Conservation (phyloP, 2,888 invertebrate genomes). For the Drosophila algonquin region DNA sequence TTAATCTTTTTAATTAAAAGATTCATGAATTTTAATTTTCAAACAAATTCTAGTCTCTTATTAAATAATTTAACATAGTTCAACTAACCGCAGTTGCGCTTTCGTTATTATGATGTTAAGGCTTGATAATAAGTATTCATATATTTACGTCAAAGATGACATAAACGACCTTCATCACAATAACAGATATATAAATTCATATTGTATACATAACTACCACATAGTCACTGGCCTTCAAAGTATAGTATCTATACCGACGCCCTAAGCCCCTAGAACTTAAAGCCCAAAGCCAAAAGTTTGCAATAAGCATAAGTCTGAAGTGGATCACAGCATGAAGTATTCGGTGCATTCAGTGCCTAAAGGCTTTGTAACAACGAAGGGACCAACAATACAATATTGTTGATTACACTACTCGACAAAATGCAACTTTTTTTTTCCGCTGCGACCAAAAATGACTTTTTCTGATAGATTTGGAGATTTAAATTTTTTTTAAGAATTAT, state of each 20-base stretch:
- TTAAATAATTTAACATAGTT: neutral
- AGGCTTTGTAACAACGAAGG: neutral
- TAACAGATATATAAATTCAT: neutral
- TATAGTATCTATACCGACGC: neutral
- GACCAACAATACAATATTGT: neutral
- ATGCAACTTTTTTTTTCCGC: too few species aligned
- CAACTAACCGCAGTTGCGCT: neutral
- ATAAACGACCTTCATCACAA: too few species aligned
- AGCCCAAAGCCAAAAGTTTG: constrained; percentile 70
- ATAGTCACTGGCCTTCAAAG: neutral
- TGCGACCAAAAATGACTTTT: too few species aligned
- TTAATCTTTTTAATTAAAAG: neutral
- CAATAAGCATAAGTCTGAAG: neutral
- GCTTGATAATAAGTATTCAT: constrained; percentile 7
- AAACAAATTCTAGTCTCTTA: neutral
- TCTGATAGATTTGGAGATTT: too few species aligned
- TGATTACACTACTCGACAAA: too few species aligned
- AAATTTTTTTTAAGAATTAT: too few species aligned
- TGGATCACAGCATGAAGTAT: neutral
- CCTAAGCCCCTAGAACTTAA: constrained; percentile 63
- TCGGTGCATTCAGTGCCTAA: neutral
- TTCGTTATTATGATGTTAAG: neutral
- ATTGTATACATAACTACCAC: constrained; percentile 43
- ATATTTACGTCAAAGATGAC: neutral
- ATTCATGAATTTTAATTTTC: neutral